These are phyloP conservation scores for Cephalopholis sonnerati DNA, from an alignment of 2,113 vertebrate species.

Conservation along the genomic window DNA sequence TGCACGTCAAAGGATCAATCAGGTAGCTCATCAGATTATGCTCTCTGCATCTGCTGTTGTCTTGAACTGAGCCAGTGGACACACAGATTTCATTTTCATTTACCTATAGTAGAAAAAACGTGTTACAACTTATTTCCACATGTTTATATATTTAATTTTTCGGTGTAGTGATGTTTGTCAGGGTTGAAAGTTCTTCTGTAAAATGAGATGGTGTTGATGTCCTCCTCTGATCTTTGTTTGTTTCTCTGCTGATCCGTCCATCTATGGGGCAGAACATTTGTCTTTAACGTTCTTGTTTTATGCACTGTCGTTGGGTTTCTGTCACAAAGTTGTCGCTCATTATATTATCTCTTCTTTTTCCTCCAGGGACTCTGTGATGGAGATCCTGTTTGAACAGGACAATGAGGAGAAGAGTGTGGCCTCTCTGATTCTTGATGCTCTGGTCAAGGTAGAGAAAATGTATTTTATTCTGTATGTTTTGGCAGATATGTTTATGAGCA, in stretches of 20 bases:
- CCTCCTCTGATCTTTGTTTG: not conserved
- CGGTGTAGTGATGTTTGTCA: not conserved
- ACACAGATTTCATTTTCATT: not conserved
- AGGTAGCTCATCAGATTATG: constrained; percentile 82
- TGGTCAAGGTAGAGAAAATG: constrained; percentile 89
- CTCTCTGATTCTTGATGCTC: constrained; percentile 93
- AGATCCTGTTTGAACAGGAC: constrained; percentile 98
- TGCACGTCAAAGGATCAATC: constrained; percentile 94
- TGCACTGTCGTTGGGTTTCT: not conserved
- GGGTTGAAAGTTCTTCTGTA: not conserved
- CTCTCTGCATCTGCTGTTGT: not conserved
- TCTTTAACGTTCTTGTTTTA: not conserved
- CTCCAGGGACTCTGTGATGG: constrained; percentile 93
- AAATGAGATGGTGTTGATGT: not conserved
- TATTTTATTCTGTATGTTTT: not conserved
- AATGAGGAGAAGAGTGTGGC: constrained; percentile 98
- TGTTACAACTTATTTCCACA: not conserved
- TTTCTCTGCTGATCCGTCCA: too few species aligned
- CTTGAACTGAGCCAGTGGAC: not conserved
- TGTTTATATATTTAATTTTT: not conserved
- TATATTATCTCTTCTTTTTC: not conserved
- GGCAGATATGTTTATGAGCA: not conserved
- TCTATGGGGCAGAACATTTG: not conserved
- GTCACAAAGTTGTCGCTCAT: not conserved
- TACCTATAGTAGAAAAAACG: not conserved